Percentiles rank a stretch among this genome's conserved stretches.
Conservation (phyloP, 2,113 vertebrate species). For the Leptosomus discolor region DNA sequence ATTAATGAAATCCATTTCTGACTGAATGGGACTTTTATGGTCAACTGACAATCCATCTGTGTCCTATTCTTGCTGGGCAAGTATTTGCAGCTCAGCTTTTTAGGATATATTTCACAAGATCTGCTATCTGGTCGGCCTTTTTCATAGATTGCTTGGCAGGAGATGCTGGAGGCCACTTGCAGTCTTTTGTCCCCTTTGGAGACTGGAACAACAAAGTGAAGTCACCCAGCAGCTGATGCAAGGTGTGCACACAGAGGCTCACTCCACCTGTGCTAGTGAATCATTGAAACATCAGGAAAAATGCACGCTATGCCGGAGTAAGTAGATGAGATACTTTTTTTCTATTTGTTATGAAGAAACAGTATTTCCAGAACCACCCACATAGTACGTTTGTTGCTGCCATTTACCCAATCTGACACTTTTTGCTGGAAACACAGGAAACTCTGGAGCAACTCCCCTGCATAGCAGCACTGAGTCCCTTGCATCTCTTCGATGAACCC, state of each 20-base stretch:
- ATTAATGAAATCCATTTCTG: constrained; percentile 14
- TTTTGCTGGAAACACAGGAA: neutral
- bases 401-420: neutral
- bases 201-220: neutral
- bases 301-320: neutral
- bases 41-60: neutral
- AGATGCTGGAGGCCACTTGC: neutral
- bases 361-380: neutral
- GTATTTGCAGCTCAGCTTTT: neutral
- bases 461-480: neutral
- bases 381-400: neutral
- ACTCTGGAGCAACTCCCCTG: neutral
- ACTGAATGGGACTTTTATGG: neutral
- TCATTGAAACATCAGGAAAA: neutral
- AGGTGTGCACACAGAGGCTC: neutral
- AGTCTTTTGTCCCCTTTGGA: neutral
- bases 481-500: neutral
- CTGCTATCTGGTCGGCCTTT: neutral
- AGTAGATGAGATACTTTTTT: neutral
- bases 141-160: neutral
- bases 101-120: neutral
- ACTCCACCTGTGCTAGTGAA: neutral
- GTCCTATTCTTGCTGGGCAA: neutral
- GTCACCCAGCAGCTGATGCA: neutral
- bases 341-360: neutral